Base-by-base conservation (phyloP, 1,140 invertebrate species). In the Drosophila setifemur region DNA sequence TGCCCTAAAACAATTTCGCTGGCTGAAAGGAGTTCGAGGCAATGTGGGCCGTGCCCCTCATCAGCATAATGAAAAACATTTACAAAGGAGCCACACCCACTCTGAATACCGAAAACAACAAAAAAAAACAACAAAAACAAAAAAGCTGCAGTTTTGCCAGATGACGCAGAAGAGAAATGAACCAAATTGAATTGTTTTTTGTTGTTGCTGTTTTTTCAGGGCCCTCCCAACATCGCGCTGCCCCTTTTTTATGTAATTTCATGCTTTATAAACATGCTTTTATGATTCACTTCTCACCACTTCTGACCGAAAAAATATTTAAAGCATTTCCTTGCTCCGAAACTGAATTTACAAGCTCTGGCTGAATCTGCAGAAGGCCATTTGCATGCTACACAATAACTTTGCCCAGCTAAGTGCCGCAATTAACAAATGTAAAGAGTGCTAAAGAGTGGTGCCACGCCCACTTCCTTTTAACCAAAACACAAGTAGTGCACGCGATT, bases 41-140 rank as follows among this genome's bases (percentile, higher is more conserved):
- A 55, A 26, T 55, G 48, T 58, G 6, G 35, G 18, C 8, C 18
- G 19, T 47, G 28, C 29, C 58, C 29, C 60, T 64, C 52, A 57
- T 74, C 76, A 79, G 52, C 74, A 83, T 74, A 85, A 83, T 85
- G 79, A 85, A 79, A 74, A 73, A 55, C 29, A 54, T 47, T n/a
- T n/a, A n/a, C n/a, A 64, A 37, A n/a, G 19, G 4, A 47, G 45
- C 42, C 57, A 53, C 58, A 48, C 48, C 43, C 28, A 49, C 12
- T 11, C 25, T n/a, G n/a, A n/a, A n/a, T n/a, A n/a, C n/a, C n/a
- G 53, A 19, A 50, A 45, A 42, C 29, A 43, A 6, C n/a, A 21
- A 49, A 25, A 26, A 60, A 19, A 50, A 45, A 42, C 29, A 43
- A 6, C n/a, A 21, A 49, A 25, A 26, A 29, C 31, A 1, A 29